These are phyloP conservation scores for Griposia aprilina DNA, from an alignment of 2,888 invertebrate genomes.

Conservation along the genomic window DNA sequence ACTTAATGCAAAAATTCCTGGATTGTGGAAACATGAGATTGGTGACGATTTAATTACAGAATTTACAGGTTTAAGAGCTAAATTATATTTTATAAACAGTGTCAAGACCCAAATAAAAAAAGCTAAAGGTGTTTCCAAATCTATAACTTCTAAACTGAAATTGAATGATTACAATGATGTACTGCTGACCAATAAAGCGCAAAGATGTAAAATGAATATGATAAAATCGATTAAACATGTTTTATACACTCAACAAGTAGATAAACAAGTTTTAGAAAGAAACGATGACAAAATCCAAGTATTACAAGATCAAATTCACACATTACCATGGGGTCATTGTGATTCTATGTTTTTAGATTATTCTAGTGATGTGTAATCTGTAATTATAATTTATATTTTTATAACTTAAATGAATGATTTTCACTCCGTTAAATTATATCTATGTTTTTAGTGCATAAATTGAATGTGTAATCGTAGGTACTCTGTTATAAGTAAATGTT, in stretches of 20 bases:
- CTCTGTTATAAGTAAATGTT: too few relatives aligned
- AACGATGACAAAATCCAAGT: constrained; percentile 48
- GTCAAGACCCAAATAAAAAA: background rate
- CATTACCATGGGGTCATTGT: constrained; percentile 33
- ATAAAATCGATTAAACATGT: constrained; percentile 45
- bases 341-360: constrained; percentile 7
- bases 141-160: background rate
- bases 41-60: too few relatives aligned
- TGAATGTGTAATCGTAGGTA: too few relatives aligned
- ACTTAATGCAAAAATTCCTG: too few relatives aligned
- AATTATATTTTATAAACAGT: too few relatives aligned
- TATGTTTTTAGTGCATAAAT: too few relatives aligned
- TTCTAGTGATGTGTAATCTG: background rate
- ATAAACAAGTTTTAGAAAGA: constrained; percentile 36
- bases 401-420: too few relatives aligned
- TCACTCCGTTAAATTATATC: too few relatives aligned
- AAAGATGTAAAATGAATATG: constrained; percentile 41
- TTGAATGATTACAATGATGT: constrained; percentile 5
- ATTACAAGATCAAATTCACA: constrained; percentile 30
- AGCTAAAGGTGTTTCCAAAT: constrained; percentile 28
- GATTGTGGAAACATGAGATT: too few relatives aligned
- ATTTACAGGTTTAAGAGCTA: too few relatives aligned
- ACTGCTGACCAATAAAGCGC: background rate
- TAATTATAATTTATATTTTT: background rate
- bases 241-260: constrained; percentile 34